A percentile compares a stretch with the other conserved stretches of the same genome.
Evolutionary conservation across 2,113 vertebrate genomes (phyloP).

Genomic region (Emydura subglobosa): DNA sequence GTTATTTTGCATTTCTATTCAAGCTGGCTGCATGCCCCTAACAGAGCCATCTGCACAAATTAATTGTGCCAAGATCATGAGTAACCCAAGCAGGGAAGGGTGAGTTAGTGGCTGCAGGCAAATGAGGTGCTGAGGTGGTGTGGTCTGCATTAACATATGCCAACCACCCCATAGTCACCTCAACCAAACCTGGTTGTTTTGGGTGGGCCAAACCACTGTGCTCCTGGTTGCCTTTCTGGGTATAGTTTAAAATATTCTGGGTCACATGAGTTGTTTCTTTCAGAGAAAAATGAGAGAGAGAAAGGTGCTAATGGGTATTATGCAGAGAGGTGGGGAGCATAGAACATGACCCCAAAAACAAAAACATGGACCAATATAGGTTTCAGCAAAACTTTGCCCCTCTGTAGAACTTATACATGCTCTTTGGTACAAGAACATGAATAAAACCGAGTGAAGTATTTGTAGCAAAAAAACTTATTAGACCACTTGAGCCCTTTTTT

Average conservation of each 20-base stretch:
- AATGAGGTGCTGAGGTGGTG: background rate
- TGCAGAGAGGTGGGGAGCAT: background rate
- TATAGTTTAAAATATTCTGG: background rate
- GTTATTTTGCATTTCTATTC: background rate
- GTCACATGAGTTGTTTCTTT: background rate
- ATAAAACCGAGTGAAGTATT: background rate
- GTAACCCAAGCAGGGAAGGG: background rate
- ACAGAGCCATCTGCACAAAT: background rate
- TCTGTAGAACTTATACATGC: background rate
- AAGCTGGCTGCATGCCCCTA: background rate
- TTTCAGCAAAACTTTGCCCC: background rate
- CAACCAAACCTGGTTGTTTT: background rate
- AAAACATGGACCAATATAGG: background rate
- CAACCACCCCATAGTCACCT: background rate
- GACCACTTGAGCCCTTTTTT: background rate
- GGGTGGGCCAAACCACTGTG: background rate
- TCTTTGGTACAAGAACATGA: background rate
- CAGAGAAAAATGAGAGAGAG: background rate
- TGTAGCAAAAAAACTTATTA: background rate
- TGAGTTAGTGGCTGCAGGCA: background rate
- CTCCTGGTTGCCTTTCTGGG: background rate
- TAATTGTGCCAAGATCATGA: background rate
- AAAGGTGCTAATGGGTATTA: background rate
- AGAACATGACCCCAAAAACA: background rate
- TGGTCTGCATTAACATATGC: background rate